These are phyloP conservation scores for Merluccius polli DNA, from an alignment of 2,797 vertebrate species.

Conservation along the genomic window DNA sequence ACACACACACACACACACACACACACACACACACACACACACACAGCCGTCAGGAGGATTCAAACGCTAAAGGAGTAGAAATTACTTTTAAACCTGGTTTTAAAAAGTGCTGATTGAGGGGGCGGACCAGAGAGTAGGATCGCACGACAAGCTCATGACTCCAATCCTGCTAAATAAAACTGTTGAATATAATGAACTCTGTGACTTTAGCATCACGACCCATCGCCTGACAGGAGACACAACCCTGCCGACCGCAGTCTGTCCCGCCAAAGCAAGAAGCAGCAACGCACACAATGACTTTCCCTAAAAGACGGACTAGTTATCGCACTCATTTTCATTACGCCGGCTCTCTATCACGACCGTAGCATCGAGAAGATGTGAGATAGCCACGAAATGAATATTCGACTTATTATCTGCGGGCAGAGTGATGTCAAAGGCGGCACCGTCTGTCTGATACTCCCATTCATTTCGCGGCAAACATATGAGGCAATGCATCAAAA, in stretches of 20 bases:
- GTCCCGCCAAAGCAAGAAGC: constrained; percentile 24
- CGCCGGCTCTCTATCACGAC: constrained; percentile 31
- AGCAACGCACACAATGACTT: constrained; percentile 19
- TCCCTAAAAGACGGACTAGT: constrained; percentile 44
- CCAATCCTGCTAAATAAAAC: constrained; percentile 6
- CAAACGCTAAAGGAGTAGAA: no score
- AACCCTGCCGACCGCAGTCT: constrained; percentile 23
- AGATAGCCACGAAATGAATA: constrained; percentile 8
- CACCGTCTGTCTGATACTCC: constrained; percentile 28
- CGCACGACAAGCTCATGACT: constrained; percentile 24
- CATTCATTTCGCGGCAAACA: constrained; percentile 38
- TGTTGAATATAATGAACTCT: constrained; percentile 32
- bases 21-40: no score
- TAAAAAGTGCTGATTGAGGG: no score
- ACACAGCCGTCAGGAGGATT: no score
- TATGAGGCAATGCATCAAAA: constrained; percentile 44
- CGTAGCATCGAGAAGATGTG: constrained; percentile 28
- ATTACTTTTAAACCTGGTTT: no score
- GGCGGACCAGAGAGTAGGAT: no score
- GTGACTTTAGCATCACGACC: constrained; percentile 46
- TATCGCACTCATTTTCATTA: constrained; percentile 9
- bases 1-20: no score
- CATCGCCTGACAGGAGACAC: constrained; percentile 43
- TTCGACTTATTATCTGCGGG: constrained; percentile 24
- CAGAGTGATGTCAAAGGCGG: constrained; percentile 14